phyloP scores from a whole-genome alignment of 2,888 invertebrate species.

The Hermodice carunculata region DNA sequence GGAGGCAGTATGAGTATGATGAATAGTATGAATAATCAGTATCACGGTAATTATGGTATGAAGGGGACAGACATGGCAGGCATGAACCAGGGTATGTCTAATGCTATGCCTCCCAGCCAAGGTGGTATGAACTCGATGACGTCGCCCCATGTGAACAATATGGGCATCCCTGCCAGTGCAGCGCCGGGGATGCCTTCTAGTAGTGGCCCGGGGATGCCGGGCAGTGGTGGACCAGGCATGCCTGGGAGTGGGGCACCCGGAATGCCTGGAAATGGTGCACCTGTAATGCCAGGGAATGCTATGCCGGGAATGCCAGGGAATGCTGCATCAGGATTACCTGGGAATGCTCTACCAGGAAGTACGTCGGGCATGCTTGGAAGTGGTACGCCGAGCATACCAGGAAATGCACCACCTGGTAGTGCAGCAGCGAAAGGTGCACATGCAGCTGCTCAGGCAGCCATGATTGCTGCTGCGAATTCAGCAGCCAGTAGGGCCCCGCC shows the following conservation, averaged over 20 bases:
- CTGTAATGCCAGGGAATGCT: too few species aligned
- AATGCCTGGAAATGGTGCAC: background rate
- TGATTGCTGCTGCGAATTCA: slow-evolving; percentile 62
- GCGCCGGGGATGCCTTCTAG: background rate
- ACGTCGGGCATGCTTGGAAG: too few species aligned
- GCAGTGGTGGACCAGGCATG: background rate
- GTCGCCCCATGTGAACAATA: background rate
- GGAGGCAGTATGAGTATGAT: too few species aligned
- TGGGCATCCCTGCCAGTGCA: background rate
- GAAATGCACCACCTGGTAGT: too few species aligned
- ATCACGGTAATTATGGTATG: slow-evolving; percentile 45
- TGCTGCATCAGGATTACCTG: too few species aligned
- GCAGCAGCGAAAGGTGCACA: slow-evolving; percentile 59
- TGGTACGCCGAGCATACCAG: too few species aligned
- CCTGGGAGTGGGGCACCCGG: background rate
- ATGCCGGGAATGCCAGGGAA: too few species aligned
- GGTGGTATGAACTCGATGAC: background rate
- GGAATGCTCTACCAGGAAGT: too few species aligned
- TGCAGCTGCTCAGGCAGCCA: slow-evolving; percentile 65
- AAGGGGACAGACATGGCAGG: slow-evolving; percentile 19
- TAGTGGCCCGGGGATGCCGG: background rate
- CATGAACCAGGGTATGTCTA: slow-evolving; percentile 8
- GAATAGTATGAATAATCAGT: slow-evolving; percentile 52
- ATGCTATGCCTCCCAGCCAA: slow-evolving; percentile 9
- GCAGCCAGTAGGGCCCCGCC: slow-evolving; percentile 37